Percentiles rank a stretch among this genome's conserved stretches.
Conservation (phyloP, 2,113 vertebrate species). For the Arenaria interpres region DNA sequence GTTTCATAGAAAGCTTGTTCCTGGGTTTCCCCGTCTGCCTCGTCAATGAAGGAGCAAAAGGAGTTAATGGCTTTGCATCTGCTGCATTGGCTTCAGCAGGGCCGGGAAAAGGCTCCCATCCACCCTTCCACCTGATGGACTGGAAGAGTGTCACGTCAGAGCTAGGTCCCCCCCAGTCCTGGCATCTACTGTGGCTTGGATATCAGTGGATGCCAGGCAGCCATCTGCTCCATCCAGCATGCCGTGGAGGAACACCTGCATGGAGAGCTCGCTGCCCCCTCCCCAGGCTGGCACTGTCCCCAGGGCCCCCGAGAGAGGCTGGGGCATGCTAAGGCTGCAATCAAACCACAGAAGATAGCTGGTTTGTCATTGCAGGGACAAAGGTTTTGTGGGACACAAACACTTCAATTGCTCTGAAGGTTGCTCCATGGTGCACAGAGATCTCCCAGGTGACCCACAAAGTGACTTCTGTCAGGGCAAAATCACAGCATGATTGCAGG, state of each 20-base stretch:
- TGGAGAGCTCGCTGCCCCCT: accelerated
- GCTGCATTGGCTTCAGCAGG: neutral
- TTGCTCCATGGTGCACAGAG: neutral
- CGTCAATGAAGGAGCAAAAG: neutral
- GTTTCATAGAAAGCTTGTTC: neutral
- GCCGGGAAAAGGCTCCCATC: neutral
- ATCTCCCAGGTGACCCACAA: neutral
- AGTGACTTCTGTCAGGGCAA: accelerated
- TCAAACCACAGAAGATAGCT: neutral
- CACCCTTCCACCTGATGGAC: neutral
- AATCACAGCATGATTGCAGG: accelerated
- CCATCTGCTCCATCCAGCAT: neutral
- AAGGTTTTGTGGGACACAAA: neutral
- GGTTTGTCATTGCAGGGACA: neutral
- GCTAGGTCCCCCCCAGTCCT: neutral
- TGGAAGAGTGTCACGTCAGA: neutral
- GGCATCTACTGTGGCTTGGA: neutral
- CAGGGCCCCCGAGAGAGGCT: neutral
- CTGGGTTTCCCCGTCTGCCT: neutral
- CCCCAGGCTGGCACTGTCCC: neutral
- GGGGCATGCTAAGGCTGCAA: neutral
- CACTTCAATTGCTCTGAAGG: accelerated
- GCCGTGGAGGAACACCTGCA: neutral
- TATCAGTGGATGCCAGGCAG: accelerated
- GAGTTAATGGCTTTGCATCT: neutral